Evolutionary conservation across 1,140 invertebrate species (phyloP), one percentile per base, ranked within the genome.

Genomic region (Bombus soroeensis): DNA sequence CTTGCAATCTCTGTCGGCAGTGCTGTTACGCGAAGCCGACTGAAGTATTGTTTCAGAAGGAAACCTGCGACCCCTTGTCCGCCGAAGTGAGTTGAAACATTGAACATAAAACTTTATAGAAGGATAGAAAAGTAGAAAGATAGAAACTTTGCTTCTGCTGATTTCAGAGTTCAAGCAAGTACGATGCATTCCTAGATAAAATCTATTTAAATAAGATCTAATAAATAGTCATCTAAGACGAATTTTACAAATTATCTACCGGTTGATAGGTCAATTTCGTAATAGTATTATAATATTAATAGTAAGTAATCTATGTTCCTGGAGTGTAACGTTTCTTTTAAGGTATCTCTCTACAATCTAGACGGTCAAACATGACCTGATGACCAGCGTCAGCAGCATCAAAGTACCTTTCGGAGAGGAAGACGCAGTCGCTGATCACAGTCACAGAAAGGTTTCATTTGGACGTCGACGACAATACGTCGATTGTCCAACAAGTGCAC

Each of bases 381-480:
- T 87, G 73, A 94, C 93, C 34, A 94, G 94, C 80, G 57, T 93
- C 10, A 94, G 93, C 43, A 88, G 76, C 76, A 0, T 93, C 32
- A 87, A 59, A n/a, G 5, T 91, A 41, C 39, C 79, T 4, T 41
- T 32, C 13, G 62, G 83, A 39, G 71, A 71, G 13, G 85, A 87
- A 25, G 84, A 77, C 3, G n/a, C 41, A 1, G 66, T 4, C 1
- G 37, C 70, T 2, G 92, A 92, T 22, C 93, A 94, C 37, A 64
- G 43, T 37, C 81, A 79, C 12, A 85, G 93, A 41, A 94, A 93
- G 88, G 47, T 92, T 3, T 71, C 72, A n/a, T 70, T 88, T 1
- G 86, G 82, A 32, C 89, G 71, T 64, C 89, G 92, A 79, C 86
- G 92, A 66, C 85, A 94, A 28, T 94, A 94, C 74, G 87, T 93